Evolutionary conservation across 2,888 invertebrate species (phyloP), one percentile per base, ranked within the genome.

Genomic region (Erebia palarica): DNA sequence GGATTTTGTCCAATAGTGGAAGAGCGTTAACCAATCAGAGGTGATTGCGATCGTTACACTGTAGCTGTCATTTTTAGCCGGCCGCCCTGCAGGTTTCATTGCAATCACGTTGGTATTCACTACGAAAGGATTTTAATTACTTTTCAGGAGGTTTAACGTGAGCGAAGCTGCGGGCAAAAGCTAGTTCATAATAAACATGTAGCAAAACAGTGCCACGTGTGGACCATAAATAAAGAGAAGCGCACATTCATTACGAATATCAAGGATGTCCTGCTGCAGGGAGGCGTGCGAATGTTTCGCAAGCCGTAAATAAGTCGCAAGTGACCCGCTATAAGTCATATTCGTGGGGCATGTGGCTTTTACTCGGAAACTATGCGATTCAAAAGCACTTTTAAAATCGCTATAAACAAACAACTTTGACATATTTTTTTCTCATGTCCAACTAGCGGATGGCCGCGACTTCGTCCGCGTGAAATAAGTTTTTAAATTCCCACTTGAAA

Each of bases 311-410:
- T 79, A 65, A 67, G 75, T 73, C 71, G 67, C 70, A 61, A 74
- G 78, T 76, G 76, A 77, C 73, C 71, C 75, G 76, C 75, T 73
- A 75, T 79, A 75, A 76, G 78, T 79, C 79, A 78, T 78, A 75
- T 67, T 13, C 55, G 68, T 42, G 49, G 68, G 68, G 21, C 69
- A 71, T 76, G 68, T 67, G 72, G 73, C 73, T 55, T 10, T 18
- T 36, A 0, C 36, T 53, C 14, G 9, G 53, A 53, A 53, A 16
- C 5, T 53, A 53, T 53, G 7, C 16, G 7, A 58, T 58, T 58
- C 57, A 5, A 58, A 58, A 58, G 57, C 27, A 10, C 21, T 21
- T 27, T 21, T 11, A 27, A 58, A 55, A 55, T 18, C n/a, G 42
- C 44, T 1, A 14, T 1, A 14, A 7, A 51, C n/a, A n/a, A 27